These are phyloP conservation scores for Xenopus laevis DNA, from an alignment of 2,113 vertebrate genomes.

Conservation along the genomic window DNA sequence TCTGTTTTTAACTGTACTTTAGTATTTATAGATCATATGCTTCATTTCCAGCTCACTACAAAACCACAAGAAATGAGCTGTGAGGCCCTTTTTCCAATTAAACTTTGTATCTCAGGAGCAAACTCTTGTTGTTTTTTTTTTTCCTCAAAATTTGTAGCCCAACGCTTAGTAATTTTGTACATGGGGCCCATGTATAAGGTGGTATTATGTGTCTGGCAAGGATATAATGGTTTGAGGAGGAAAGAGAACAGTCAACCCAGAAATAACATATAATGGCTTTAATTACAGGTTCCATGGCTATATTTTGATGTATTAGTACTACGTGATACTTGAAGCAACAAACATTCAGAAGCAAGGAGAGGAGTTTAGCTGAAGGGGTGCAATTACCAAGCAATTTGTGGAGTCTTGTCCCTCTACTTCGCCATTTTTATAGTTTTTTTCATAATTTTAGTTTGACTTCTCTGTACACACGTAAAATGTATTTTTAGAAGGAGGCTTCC, in stretches of 20 bases:
- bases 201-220: constrained; percentile 49
- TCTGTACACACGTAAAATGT: too few species aligned
- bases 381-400: constrained; percentile 16
- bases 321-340: constrained; percentile 26
- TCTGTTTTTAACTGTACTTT: constrained; percentile 15
- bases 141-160: constrained; percentile 41
- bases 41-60: constrained; percentile 51
- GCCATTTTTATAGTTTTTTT: neutral
- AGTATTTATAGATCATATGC: constrained; percentile 53
- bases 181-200: constrained; percentile 36
- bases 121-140: neutral
- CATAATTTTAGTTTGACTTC: too few species aligned
- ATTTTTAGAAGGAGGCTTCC: too few species aligned
- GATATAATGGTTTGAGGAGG: constrained; percentile 46
- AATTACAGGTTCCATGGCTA: constrained; percentile 52
- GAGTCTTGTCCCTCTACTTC: constrained; percentile 8
- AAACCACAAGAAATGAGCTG: constrained; percentile 42
- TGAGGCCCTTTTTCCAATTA: constrained; percentile 50
- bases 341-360: constrained; percentile 19
- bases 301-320: constrained; percentile 42
- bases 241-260: constrained; percentile 48
- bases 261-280: constrained; percentile 47
- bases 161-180: constrained; percentile 28
- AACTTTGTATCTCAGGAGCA: constrained; percentile 33
- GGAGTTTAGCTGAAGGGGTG: constrained; percentile 19